Evolutionary conservation across 2,113 vertebrate genomes (phyloP).

Genomic region (Turdus rufiventris): DNA sequence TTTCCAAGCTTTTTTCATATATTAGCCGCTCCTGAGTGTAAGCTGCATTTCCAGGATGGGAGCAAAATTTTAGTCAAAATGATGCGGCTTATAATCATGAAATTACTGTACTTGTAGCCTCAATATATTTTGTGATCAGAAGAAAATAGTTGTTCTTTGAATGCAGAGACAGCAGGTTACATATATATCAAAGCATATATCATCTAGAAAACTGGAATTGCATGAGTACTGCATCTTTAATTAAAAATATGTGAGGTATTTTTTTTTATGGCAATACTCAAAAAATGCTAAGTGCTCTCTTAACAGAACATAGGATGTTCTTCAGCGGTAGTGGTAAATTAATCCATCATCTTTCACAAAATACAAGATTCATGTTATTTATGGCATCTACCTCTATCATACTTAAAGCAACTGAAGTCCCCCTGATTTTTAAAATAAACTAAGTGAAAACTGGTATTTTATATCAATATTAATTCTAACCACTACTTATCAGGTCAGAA

Average conservation of each 20-base stretch:
- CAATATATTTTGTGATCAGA: background rate
- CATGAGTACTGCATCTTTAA: background rate
- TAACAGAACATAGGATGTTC: background rate
- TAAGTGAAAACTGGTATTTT: background rate
- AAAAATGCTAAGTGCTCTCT: background rate
- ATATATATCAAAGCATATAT: background rate
- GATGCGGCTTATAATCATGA: no score
- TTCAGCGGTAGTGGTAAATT: background rate
- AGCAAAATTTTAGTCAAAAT: no score
- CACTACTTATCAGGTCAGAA: slow-evolving; percentile 16
- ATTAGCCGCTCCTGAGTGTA: no score
- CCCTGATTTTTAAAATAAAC: background rate
- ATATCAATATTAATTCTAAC: background rate
- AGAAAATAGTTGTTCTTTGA: background rate
- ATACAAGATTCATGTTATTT: background rate
- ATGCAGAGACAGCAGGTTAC: background rate
- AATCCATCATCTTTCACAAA: background rate
- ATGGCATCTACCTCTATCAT: background rate
- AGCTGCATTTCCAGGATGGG: no score
- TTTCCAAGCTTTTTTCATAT: no score
- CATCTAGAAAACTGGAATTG: background rate
- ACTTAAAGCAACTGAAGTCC: background rate
- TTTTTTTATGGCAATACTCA: background rate
- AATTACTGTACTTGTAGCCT: background rate
- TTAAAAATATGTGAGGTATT: background rate